Conservation (phyloP, 2,888 invertebrate genomes). For the Ceramica pisi region DNA sequence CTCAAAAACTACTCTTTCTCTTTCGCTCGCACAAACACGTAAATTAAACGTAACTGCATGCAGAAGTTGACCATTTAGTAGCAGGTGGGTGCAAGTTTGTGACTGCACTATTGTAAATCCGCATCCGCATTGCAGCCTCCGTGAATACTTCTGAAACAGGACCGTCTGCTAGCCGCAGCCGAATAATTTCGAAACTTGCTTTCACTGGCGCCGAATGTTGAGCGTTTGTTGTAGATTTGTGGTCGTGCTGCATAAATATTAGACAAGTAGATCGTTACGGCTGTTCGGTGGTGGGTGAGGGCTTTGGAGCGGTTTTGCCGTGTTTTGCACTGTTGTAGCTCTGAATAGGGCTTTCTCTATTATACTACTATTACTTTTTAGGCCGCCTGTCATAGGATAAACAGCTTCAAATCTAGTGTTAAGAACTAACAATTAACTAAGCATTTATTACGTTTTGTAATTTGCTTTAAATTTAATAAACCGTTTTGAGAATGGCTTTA, state of each 20-base stretch:
- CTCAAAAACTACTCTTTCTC: constrained; percentile 43
- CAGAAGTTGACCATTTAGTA: constrained; percentile 66
- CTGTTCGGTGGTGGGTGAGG: constrained; percentile 25
- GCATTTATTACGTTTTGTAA: too few species aligned
- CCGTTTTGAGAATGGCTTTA: not conserved
- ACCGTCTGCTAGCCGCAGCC: constrained; percentile 61
- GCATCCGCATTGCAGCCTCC: constrained; percentile 66
- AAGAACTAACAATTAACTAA: not conserved
- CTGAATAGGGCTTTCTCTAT: not conserved
- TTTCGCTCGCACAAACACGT: constrained; percentile 52
- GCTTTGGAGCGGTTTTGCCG: not conserved
- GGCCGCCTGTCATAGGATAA: too few species aligned
- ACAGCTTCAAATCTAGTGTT: too few species aligned
- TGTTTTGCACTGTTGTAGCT: not conserved
- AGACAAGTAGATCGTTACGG: constrained; percentile 48
- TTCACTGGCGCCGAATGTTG: constrained; percentile 63
- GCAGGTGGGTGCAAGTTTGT: constrained; percentile 66
- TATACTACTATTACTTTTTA: too few species aligned
- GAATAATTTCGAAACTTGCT: constrained; percentile 68
- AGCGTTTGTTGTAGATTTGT: constrained; percentile 63
- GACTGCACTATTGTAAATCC: constrained; percentile 66
- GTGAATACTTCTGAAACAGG: constrained; percentile 61
- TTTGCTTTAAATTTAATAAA: not conserved
- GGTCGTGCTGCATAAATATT: constrained; percentile 59
- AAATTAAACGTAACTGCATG: constrained; percentile 60